Percentiles rank a stretch among this genome's conserved stretches.
Evolutionary conservation across 2,888 invertebrate genomes (phyloP).

Genomic region (Steromphala cineraria): DNA sequence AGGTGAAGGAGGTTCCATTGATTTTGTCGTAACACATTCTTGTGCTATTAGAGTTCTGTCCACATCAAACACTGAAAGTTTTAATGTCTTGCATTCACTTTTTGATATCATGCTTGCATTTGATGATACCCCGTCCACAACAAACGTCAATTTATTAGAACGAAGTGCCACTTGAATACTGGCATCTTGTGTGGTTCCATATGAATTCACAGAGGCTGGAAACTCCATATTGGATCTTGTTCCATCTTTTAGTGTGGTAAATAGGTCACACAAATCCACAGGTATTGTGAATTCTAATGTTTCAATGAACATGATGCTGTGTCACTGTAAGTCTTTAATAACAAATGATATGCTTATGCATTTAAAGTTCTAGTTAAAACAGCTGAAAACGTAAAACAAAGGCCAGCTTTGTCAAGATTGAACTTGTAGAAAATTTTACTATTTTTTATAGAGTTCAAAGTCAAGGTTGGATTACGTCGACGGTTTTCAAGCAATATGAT

Average conservation of each 20-base stretch:
- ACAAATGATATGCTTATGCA: neutral
- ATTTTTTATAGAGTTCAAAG: too few species aligned
- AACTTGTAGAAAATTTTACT: too few species aligned
- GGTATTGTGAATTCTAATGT: slow-evolving; percentile 9
- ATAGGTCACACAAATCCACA: neutral
- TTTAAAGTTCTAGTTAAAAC: neutral
- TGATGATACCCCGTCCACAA: slow-evolving; percentile 3
- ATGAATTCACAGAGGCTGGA: neutral
- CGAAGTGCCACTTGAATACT: neutral
- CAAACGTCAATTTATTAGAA: slow-evolving; percentile 8
- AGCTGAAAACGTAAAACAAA: too few species aligned
- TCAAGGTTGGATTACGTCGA: too few species aligned
- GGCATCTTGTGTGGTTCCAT: slow-evolving; percentile 11
- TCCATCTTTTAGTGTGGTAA: neutral
- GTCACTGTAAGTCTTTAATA: neutral
- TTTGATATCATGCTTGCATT: slow-evolving; percentile 15
- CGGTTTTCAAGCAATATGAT: too few species aligned
- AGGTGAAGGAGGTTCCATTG: neutral
- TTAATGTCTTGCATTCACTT: slow-evolving; percentile 16
- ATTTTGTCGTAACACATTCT: neutral
- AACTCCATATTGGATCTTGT: neutral
- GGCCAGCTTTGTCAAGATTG: too few species aligned
- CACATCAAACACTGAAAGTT: slow-evolving; percentile 2
- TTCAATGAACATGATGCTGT: neutral
- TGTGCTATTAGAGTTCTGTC: neutral